These are phyloP conservation scores for Acrocephalus kingi DNA, from an alignment of 2,113 vertebrate genomes.

Conservation along the genomic window DNA sequence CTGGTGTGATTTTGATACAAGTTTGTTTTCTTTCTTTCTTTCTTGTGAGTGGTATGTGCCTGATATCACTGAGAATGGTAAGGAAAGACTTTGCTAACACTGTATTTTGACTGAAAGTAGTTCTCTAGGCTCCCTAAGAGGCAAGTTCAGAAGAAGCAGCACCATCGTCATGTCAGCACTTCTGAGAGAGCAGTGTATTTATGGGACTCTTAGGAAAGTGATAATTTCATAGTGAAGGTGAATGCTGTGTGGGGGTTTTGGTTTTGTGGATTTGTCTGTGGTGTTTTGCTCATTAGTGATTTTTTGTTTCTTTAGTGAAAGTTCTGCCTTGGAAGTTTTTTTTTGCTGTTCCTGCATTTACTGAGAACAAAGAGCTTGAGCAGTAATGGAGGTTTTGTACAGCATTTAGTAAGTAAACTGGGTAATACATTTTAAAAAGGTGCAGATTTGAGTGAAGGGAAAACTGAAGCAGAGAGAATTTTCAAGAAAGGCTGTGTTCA, in stretches of 20 bases:
- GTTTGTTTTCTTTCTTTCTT: background rate
- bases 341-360: background rate
- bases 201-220: background rate
- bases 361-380: background rate
- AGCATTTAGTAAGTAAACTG: background rate
- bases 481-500: background rate
- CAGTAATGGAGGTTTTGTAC: background rate
- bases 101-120: background rate
- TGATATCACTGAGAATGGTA: background rate
- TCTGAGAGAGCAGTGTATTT: background rate
- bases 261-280: background rate
- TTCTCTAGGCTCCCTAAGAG: background rate
- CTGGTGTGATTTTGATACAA: background rate
- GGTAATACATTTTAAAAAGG: background rate
- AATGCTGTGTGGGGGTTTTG: background rate
- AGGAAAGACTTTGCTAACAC: background rate
- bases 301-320: background rate
- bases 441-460: background rate
- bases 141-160: background rate
- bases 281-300: accelerated
- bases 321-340: background rate
- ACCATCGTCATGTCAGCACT: background rate
- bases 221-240: background rate
- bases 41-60: accelerated
- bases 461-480: background rate